These are phyloP conservation scores for Dastarcus helophoroides DNA, from an alignment of 2,888 invertebrate species.

Conservation along the genomic window DNA sequence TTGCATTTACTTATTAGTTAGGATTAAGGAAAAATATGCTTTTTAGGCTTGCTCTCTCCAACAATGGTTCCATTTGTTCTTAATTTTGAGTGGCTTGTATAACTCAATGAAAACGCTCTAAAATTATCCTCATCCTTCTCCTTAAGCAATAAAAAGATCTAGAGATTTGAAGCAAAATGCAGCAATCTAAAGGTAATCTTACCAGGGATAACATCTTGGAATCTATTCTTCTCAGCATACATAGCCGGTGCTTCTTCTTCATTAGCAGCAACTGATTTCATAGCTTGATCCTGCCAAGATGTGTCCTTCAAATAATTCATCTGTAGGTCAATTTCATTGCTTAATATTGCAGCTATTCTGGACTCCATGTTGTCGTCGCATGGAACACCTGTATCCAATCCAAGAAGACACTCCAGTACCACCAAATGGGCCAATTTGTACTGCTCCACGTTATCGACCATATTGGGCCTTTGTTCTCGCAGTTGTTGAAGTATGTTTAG, in stretches of 20 bases:
- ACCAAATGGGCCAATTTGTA: conserved; percentile 39
- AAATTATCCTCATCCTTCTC: too few relatives aligned
- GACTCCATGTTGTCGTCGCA: conserved; percentile 29
- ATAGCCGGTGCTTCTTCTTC: conserved; percentile 10
- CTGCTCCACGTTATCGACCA: conserved; percentile 38
- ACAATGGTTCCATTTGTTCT: too few relatives aligned
- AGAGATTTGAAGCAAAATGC: too few relatives aligned
- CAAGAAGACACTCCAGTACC: conserved; percentile 34
- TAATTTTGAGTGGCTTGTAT: too few relatives aligned
- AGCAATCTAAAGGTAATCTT: conserved; percentile 8
- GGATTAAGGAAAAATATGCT: too few relatives aligned
- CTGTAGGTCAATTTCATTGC: conserved; percentile 25
- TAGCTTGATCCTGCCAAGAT: conserved; percentile 36
- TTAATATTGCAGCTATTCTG: conserved; percentile 23
- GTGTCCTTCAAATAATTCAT: conserved; percentile 31
- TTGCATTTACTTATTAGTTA: too few relatives aligned
- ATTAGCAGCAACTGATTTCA: conserved; percentile 22
- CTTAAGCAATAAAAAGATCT: conserved; percentile 1
- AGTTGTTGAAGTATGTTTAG: conserved; percentile 26
- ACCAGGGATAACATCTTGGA: conserved; percentile 32
- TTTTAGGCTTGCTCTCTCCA: too few relatives aligned
- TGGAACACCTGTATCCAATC: conserved; percentile 29
- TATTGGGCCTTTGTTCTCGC: conserved; percentile 31
- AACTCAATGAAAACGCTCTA: too few relatives aligned
- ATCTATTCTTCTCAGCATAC: conserved; percentile 32